Conservation (phyloP, 2,888 invertebrate genomes). For the Drosophila setosimentum region DNA sequence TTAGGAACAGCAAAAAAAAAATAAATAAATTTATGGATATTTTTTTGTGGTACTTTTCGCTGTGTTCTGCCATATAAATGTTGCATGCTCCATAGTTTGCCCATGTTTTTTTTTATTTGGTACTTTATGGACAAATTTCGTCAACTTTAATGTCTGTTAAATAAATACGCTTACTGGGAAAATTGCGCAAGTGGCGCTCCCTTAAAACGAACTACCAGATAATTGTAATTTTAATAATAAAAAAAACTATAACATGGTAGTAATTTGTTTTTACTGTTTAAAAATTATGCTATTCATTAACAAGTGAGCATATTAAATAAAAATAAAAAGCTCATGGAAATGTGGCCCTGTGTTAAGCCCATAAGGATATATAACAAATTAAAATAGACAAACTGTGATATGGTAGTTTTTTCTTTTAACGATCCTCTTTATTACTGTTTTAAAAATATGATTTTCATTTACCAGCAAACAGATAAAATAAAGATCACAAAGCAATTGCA, state of each 20-base stretch:
- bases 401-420: not conserved
- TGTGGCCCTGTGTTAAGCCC: not conserved
- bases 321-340: not conserved
- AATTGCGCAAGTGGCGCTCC: not conserved
- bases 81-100: constrained; percentile 30
- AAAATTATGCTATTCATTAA: not conserved
- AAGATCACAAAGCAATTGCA: not conserved
- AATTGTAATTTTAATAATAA: not conserved
- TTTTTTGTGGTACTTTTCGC: constrained; percentile 10
- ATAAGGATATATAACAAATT: not conserved
- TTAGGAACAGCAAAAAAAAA: constrained; percentile 43
- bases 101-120: not conserved
- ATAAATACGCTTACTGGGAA: constrained; percentile 4
- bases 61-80: constrained; percentile 32
- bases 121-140: not conserved
- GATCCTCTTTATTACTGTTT: not conserved
- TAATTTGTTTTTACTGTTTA: not conserved
- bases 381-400: not conserved
- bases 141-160: constrained; percentile 25
- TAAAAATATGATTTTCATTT: not conserved
- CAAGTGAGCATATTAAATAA: not conserved
- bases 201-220: not conserved
- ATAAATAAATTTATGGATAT: constrained; percentile 47
- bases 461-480: not conserved
- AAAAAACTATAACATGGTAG: not conserved